Conservation (phyloP, 2,888 invertebrate species). For the Leptinotarsa tumamoca region DNA sequence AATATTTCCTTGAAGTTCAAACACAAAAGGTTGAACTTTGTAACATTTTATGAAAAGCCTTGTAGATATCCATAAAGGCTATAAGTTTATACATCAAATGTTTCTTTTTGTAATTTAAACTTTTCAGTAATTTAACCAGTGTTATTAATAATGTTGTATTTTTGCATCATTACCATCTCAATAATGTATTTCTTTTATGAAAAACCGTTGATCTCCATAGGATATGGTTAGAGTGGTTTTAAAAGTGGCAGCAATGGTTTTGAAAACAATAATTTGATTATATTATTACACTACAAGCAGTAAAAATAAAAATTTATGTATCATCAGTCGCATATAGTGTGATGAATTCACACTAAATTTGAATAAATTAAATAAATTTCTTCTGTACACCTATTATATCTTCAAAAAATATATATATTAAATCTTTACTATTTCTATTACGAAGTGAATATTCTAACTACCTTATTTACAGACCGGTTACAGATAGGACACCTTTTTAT, state of each 20-base stretch:
- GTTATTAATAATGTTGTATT: too few species aligned
- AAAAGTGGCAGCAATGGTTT: neutral
- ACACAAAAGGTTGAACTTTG: too few species aligned
- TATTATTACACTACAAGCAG: neutral
- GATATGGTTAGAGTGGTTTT: neutral
- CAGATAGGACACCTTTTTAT: conserved; percentile 77
- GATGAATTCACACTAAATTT: conserved; percentile 14
- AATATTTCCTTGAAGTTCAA: too few species aligned
- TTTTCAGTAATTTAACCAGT: too few species aligned
- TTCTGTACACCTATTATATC: conserved; percentile 51
- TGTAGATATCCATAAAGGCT: too few species aligned
- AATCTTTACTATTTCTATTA: conserved; percentile 37
- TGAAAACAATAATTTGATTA: neutral
- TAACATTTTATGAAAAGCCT: too few species aligned
- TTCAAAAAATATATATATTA: conserved; percentile 14
- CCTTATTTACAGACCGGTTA: conserved; percentile 76
- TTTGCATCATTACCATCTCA: too few species aligned
- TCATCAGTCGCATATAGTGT: conserved; percentile 21
- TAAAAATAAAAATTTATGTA: conserved; percentile 13
- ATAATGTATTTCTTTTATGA: neutral
- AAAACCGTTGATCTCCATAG: neutral
- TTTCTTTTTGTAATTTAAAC: too few species aligned
- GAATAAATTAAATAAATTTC: conserved; percentile 39
- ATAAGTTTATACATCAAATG: too few species aligned
- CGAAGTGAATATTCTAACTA: conserved; percentile 70